These are phyloP conservation scores for Crotophaga sulcirostris DNA, from an alignment of 2,113 vertebrate species.

Conservation along the genomic window DNA sequence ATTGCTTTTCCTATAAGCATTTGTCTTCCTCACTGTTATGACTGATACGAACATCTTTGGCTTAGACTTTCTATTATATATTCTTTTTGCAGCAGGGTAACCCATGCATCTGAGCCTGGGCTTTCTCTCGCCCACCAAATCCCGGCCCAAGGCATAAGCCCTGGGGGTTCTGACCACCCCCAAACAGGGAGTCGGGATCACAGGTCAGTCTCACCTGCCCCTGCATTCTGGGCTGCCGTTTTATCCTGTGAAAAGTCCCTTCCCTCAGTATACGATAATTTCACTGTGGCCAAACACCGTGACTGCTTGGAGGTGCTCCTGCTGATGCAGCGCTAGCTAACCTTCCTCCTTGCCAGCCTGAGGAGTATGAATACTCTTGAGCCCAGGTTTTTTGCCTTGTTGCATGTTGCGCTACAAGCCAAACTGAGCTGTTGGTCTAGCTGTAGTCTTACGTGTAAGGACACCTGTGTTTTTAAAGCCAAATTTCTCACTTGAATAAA, in stretches of 20 bases:
- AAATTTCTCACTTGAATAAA: background rate
- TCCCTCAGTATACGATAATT: conserved; percentile 63
- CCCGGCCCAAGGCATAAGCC: conserved; percentile 81
- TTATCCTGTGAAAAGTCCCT: conserved; percentile 57
- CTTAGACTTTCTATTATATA: conserved; percentile 82
- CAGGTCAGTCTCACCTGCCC: conserved; percentile 82
- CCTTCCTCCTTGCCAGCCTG: conserved; percentile 67
- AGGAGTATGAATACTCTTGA: conserved; percentile 58
- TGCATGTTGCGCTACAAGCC: conserved; percentile 78
- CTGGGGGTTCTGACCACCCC: conserved; percentile 78
- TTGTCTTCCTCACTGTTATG: conserved; percentile 75
- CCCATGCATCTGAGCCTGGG: conserved; percentile 84
- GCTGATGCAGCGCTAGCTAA: conserved; percentile 71
- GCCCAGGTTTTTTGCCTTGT: conserved; percentile 67
- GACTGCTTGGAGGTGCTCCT: conserved; percentile 73
- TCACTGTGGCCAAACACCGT: conserved; percentile 62
- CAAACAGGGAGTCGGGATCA: conserved; percentile 81
- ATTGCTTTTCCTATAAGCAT: conserved; percentile 60
- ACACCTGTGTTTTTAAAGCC: background rate
- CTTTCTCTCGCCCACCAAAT: conserved; percentile 80
- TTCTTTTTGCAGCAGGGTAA: conserved; percentile 84
- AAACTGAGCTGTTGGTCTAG: conserved; percentile 20
- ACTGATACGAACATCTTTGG: conserved; percentile 54
- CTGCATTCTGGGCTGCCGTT: conserved; percentile 73
- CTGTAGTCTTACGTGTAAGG: conserved; percentile 16